phyloP scores from a whole-genome alignment of 2,797 vertebrate species.

The Lithobates pipiens region DNA sequence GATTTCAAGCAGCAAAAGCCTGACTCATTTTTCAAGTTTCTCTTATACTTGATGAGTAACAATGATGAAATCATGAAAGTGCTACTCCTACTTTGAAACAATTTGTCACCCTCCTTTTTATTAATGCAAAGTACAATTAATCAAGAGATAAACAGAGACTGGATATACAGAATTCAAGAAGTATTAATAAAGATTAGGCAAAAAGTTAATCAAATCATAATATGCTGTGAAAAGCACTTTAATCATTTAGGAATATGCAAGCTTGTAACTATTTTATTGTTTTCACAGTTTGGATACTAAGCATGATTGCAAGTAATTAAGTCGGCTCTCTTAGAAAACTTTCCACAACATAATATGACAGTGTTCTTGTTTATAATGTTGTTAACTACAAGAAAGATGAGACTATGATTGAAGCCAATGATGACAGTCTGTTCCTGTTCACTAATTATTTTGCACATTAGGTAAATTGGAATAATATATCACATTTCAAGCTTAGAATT shows the following conservation, averaged over 20 bases:
- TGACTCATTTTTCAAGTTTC: constrained; percentile 32
- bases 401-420: constrained; percentile 25
- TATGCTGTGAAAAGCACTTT: background rate
- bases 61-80: constrained; percentile 33
- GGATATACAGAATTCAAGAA: constrained; percentile 3
- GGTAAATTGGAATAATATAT: constrained; percentile 20
- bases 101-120: constrained; percentile 30
- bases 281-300: constrained; percentile 14
- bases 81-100: constrained; percentile 32
- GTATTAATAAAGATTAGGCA: constrained; percentile 9
- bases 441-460: background rate
- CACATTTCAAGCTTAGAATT: constrained; percentile 13
- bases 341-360: background rate
- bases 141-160: background rate
- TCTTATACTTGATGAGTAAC: constrained; percentile 28
- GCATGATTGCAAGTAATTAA: background rate
- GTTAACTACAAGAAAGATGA: background rate
- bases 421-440: background rate
- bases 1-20: background rate
- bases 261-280: background rate
- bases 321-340: background rate
- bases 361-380: background rate
- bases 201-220: constrained; percentile 39
- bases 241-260: background rate
- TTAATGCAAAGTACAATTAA: constrained; percentile 32